These are phyloP conservation scores for Pelobates cultripes DNA, from an alignment of 2,797 vertebrate species.

Conservation along the genomic window DNA sequence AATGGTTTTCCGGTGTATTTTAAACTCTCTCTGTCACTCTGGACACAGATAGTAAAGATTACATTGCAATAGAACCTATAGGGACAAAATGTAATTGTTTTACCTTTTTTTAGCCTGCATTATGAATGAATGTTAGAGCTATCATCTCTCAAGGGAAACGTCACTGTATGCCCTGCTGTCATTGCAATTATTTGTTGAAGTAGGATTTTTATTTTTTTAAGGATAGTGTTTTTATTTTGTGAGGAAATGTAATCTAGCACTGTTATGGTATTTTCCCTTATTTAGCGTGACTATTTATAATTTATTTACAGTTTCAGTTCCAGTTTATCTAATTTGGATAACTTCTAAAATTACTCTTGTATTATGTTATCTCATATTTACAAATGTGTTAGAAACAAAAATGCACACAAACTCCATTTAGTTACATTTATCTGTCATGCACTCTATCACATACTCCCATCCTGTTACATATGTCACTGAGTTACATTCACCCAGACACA, in stretches of 20 bases:
- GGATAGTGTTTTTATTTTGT: not conserved
- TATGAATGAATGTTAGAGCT: conserved; percentile 40
- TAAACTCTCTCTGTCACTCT: not conserved
- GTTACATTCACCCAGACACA: no score
- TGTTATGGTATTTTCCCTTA: no score
- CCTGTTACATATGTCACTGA: no score
- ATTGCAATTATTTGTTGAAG: conserved; percentile 11
- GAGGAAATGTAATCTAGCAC: not conserved
- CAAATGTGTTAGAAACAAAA: no score
- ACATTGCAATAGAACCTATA: conserved; percentile 3
- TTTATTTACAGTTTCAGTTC: no score
- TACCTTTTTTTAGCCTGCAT: conserved; percentile 31
- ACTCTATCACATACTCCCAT: no score
- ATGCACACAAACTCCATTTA: no score
- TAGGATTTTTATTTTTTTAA: not conserved
- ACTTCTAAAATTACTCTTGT: no score
- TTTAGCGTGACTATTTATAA: no score
- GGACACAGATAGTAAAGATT: conserved; percentile 10
- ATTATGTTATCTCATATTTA: no score
- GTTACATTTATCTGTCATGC: no score
- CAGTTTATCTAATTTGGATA: no score
- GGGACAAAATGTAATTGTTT: conserved; percentile 33
- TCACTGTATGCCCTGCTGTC: conserved; percentile 28
- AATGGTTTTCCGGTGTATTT: not conserved
- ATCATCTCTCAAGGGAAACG: conserved; percentile 27